Conservation (phyloP, 2,797 vertebrate species). For the Pangasius macronema region DNA sequence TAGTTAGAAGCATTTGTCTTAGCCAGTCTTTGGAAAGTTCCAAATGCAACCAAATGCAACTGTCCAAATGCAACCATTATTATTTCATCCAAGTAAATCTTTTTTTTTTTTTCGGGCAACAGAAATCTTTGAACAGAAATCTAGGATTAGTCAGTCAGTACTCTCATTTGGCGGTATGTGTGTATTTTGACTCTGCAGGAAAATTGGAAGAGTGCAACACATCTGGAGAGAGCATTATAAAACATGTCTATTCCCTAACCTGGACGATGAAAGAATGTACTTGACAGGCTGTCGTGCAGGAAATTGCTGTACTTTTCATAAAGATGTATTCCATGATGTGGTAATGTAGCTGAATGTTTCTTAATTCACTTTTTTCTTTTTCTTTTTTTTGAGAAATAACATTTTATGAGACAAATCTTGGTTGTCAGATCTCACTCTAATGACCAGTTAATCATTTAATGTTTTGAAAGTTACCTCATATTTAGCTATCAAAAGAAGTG, state of each 20-base stretch:
- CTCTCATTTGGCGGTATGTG: conserved; percentile 13
- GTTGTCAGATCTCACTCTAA: conserved; percentile 28
- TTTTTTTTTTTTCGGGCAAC: background rate
- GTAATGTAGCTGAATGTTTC: conserved; percentile 38
- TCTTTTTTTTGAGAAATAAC: background rate
- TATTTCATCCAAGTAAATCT: background rate
- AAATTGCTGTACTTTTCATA: conserved; percentile 56
- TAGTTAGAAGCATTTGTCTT: conserved; percentile 27
- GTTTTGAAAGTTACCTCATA: conserved; percentile 12
- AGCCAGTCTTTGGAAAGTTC: conserved; percentile 25
- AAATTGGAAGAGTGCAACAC: conserved; percentile 47
- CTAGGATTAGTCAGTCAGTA: background rate
- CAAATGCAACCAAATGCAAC: conserved; percentile 14
- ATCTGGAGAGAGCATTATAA: conserved; percentile 55
- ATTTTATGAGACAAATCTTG: conserved; percentile 29
- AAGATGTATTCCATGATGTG: conserved; percentile 53
- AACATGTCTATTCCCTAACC: conserved; percentile 50
- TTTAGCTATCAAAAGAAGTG: conserved; percentile 14
- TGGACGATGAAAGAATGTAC: conserved; percentile 47
- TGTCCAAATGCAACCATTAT: conserved; percentile 7
- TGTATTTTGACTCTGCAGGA: conserved; percentile 35
- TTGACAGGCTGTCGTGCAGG: conserved; percentile 53
- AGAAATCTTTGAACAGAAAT: conserved; percentile 21
- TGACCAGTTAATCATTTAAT: conserved; percentile 31
- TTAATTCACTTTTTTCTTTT: conserved; percentile 17